Base-by-base conservation (phyloP, 2,888 invertebrate species). In the Onthophagus sagittarius region DNA sequence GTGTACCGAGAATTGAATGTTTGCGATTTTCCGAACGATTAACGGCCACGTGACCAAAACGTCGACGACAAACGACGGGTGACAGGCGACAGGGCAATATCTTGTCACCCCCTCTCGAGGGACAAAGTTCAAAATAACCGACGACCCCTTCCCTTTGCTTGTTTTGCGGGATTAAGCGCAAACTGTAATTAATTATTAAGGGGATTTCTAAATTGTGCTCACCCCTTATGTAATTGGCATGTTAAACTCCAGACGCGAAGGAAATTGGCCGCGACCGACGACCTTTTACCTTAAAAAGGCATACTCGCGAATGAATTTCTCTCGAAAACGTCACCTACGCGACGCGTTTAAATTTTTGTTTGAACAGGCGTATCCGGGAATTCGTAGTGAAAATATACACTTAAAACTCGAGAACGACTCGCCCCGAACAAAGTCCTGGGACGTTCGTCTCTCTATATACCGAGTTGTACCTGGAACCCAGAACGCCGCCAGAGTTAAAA, bases 101-200 rank as follows among this genome's bases (percentile, higher is more conserved):
- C 77, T 76, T 79, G 79, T 78, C 78, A 77, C 80, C 80, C 78
- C 75, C 76, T 77, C 75, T 71, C 75, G 72, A 75, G 81, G 81
- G 82, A 82, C 82, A 82, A 81, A 82, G 80, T 83, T 82, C 81
- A 82, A 82, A 82, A 81, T 82, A 79, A 79, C 80, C 81, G 80
- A 78, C 73, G 80, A 78, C 73, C 77, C 73, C 69, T 63, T 76
- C 78, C 78, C 76, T 75, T 71, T 77, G 78, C 80, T 80, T 79
- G 81, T 80, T 78, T 80, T 81, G 82, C 77, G 79, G 82, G 81
- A 82, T 83, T 83, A 81, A 80, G 79, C 78, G 77, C 78, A 81
- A 80, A 81, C 78, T 79, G 79, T 82, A 82, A 83, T 83, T 83
- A 83, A 83, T 83, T 83, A 83, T 83, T 83, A 81, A 83, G 81